A percentile compares a stretch with the other conserved stretches of the same genome.
phyloP scores from a whole-genome alignment of 2,888 invertebrate genomes.

The Melipona beecheii region DNA sequence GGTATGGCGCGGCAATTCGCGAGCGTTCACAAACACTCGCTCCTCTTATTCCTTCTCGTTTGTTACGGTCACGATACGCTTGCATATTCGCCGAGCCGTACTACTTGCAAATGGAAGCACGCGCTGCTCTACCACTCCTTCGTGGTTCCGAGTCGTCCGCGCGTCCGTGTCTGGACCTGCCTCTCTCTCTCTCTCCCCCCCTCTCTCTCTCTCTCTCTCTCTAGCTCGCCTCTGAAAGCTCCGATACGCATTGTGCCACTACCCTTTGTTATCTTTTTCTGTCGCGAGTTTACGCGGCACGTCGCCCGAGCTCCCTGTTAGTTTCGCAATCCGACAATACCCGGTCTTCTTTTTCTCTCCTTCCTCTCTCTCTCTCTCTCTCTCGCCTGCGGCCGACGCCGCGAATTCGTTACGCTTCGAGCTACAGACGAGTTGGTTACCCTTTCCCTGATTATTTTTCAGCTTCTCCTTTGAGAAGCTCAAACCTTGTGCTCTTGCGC shows the following conservation, averaged over 20 bases:
- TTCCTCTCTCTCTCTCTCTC: not conserved
- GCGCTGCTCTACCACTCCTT: not conserved
- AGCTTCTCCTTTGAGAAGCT: not conserved
- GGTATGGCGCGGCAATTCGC: constrained; percentile 53
- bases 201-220: too few relatives aligned
- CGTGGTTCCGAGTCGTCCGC: not conserved
- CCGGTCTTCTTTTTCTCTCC: not conserved
- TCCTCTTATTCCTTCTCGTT: constrained; percentile 39
- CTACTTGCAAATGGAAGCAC: constrained; percentile 41
- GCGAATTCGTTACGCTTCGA: constrained; percentile 42
- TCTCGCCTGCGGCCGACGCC: not conserved
- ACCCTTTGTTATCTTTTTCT: constrained; percentile 75
- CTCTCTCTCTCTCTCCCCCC: too few relatives aligned
- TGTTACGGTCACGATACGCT: constrained; percentile 55
- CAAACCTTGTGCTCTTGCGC: too few relatives aligned
- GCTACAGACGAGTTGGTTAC: constrained; percentile 43
- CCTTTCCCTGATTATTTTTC: constrained; percentile 39
- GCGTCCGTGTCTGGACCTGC: constrained; percentile 4
- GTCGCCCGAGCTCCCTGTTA: constrained; percentile 15
- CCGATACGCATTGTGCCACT: constrained; percentile 63
- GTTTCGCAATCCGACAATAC: constrained; percentile 29
- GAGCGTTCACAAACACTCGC: constrained; percentile 60
- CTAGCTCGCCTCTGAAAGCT: constrained; percentile 28
- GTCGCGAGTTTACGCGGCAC: constrained; percentile 71
- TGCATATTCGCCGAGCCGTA: constrained; percentile 28